Evolutionary conservation across 2,113 vertebrate species (phyloP).

Genomic region (Copsychus sechellarum): DNA sequence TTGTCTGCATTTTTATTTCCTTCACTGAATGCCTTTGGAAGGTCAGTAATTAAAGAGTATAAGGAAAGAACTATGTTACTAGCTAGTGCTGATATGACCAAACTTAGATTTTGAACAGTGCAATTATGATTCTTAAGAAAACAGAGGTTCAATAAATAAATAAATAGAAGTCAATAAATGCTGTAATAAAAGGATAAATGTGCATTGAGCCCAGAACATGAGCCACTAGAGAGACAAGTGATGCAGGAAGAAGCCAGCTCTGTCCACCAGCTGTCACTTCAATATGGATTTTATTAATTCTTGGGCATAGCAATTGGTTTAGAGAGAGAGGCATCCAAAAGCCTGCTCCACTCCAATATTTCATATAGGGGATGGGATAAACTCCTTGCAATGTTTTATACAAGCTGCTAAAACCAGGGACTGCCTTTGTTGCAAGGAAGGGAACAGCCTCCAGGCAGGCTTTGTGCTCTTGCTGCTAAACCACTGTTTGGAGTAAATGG

Average conservation of each 20-base stretch:
- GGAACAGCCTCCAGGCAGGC: neutral
- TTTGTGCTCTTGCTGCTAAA: neutral
- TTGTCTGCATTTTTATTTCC: neutral
- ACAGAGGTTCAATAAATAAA: slow-evolving; percentile 11
- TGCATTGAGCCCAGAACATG: slow-evolving; percentile 44
- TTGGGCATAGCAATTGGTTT: slow-evolving; percentile 19
- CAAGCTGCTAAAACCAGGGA: neutral
- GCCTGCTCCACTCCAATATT: neutral
- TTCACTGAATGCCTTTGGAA: neutral
- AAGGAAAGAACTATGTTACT: neutral
- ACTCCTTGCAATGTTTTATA: neutral
- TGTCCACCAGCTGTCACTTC: slow-evolving; percentile 64
- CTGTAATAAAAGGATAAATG: slow-evolving; percentile 45
- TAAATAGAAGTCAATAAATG: slow-evolving; percentile 36
- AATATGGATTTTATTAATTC: slow-evolving; percentile 71
- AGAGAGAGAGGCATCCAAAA: neutral
- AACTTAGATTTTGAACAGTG: neutral
- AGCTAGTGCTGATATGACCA: neutral
- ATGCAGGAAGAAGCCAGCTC: slow-evolving; percentile 44
- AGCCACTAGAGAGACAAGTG: slow-evolving; percentile 51
- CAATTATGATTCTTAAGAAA: slow-evolving; percentile 39
- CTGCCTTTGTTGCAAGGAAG: neutral
- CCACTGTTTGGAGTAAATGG: neutral
- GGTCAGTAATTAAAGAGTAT: slow-evolving; percentile 15
- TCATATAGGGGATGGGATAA: neutral